A percentile compares a stretch with the other conserved stretches of the same genome.
Conservation (phyloP, 2,113 vertebrate genomes). For the Gambusia holbrooki region DNA sequence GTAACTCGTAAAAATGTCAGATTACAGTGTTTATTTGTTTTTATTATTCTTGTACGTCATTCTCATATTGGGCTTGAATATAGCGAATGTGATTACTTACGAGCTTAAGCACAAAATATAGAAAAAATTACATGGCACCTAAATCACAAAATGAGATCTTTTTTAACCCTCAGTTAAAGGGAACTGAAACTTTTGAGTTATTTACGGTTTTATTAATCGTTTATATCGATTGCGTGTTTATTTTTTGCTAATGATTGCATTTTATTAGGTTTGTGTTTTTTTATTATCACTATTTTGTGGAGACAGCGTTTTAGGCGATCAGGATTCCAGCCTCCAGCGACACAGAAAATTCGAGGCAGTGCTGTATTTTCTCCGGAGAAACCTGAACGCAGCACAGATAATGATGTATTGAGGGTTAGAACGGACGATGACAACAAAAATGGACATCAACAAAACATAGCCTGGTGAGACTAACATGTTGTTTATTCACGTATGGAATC, state of each 20-base stretch:
- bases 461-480: conserved; percentile 18
- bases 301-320: neutral
- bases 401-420: conserved; percentile 35
- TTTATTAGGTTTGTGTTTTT: neutral
- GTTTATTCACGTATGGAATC: fast-evolving
- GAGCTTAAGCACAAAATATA: too few species aligned
- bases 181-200: neutral
- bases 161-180: neutral
- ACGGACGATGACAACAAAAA: conserved; percentile 58
- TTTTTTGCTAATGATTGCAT: neutral
- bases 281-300: neutral
- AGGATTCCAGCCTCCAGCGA: neutral
- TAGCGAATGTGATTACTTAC: too few species aligned
- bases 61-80: too few species aligned
- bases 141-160: neutral
- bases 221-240: neutral
- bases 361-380: conserved; percentile 5
- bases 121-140: neutral
- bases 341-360: conserved; percentile 19
- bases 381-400: conserved; percentile 58
- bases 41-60: too few species aligned
- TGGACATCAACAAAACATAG: conserved; percentile 38
- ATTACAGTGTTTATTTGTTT: too few species aligned
- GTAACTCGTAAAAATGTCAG: too few species aligned
- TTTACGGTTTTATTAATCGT: neutral